These are phyloP conservation scores for Pempheris klunzingeri DNA, from an alignment of 2,797 vertebrate genomes.

Conservation along the genomic window DNA sequence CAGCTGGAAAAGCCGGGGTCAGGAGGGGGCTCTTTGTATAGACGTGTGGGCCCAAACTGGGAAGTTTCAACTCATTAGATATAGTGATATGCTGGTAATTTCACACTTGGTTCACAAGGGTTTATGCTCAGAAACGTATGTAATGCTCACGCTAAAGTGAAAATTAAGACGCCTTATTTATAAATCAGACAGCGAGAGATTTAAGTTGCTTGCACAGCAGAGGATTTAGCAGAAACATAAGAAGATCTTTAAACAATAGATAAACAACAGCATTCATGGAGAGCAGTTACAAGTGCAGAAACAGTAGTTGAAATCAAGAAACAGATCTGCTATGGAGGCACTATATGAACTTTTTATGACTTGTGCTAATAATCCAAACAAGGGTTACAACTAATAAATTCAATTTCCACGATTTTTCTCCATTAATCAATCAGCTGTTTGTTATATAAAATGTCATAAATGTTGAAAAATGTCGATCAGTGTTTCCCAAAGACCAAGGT, in stretches of 20 bases:
- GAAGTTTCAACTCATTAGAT: slow-evolving; percentile 12
- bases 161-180: neutral
- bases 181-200: neutral
- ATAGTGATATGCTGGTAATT: neutral
- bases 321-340: no score
- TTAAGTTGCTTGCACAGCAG: neutral
- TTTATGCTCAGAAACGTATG: neutral
- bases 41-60: slow-evolving; percentile 8
- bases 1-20: slow-evolving; percentile 78
- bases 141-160: neutral
- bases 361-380: neutral
- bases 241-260: no score
- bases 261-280: neutral
- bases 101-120: neutral
- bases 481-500: no score
- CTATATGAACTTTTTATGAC: neutral
- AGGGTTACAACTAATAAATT: no score
- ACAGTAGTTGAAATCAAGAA: neutral
- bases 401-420: no score
- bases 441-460: no score
- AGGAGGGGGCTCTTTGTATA: slow-evolving; percentile 44
- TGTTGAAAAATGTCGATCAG: no score
- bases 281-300: neutral
- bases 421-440: no score
- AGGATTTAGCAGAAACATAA: no score